Conservation (phyloP, 92 coral and sea anemone species). For the Diadumene lineata region DNA sequence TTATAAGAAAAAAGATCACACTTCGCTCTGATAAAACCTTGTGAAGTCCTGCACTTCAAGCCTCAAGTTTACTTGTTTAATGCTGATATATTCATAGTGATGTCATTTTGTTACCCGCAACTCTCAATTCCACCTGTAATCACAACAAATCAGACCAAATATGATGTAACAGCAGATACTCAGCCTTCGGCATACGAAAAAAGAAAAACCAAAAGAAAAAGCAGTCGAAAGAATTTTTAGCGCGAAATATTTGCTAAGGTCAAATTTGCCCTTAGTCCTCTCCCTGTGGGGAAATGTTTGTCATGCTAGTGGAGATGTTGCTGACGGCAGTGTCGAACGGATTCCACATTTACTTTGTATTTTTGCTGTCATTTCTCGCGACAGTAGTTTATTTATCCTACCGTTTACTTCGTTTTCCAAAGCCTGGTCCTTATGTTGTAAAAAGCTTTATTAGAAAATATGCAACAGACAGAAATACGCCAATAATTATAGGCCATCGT, state of each 20-base stretch:
- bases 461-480: conserved; percentile 56
- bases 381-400: conserved; percentile 52
- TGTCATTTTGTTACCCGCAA: conserved; percentile 20
- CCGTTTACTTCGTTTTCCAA: conserved; percentile 83
- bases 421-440: conserved; percentile 83
- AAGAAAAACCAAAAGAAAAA: not conserved
- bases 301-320: conserved; percentile 80
- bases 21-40: too few relatives aligned
- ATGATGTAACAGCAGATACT: conserved; percentile 15
- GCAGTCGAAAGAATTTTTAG: not conserved
- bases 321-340: conserved; percentile 76
- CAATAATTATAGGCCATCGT: conserved; percentile 79
- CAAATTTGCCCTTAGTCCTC: conserved; percentile 5
- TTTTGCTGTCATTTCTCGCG: conserved; percentile 63
- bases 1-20: too few relatives aligned
- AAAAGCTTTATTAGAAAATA: conserved; percentile 74
- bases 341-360: conserved; percentile 68
- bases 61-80: not conserved
- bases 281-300: conserved; percentile 55
- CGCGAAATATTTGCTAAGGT: not conserved
- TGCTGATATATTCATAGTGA: not conserved
- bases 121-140: conserved; percentile 24
- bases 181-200: not conserved
- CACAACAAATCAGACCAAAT: conserved; percentile 29
- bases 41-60: too few relatives aligned